Evolutionary conservation across 2,888 invertebrate species (phyloP).

Genomic region (Criorhina ranunculi): DNA sequence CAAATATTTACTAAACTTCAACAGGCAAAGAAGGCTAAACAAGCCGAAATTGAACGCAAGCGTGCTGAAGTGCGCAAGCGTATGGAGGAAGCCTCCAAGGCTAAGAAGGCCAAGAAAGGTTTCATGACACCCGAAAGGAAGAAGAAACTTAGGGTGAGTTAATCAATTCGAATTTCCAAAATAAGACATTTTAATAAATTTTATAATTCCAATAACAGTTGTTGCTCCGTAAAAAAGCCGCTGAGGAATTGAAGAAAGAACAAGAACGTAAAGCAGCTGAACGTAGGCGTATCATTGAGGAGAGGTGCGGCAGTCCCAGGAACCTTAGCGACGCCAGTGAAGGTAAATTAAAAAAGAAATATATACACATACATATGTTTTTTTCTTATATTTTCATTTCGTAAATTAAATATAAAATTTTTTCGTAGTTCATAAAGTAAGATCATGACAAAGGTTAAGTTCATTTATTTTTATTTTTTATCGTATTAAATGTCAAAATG

Average conservation of each 20-base stretch:
- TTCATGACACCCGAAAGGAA: conserved; percentile 99
- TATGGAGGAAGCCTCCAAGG: conserved; percentile 99
- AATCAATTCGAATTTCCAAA: not conserved
- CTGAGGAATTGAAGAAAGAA: conserved; percentile 99
- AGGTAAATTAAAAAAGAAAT: conserved; percentile 89
- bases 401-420: not conserved
- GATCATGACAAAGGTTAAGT: conserved; percentile 42
- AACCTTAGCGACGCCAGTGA: conserved; percentile 96
- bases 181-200: not conserved
- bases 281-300: conserved; percentile 98
- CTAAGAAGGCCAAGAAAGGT: conserved; percentile 99
- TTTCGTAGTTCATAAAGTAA: conserved; percentile 31
- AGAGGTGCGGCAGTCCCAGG: conserved; percentile 96
- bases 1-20: conserved; percentile 25
- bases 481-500: conserved; percentile 30
- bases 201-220: conserved; percentile 86
- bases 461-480: conserved; percentile 17
- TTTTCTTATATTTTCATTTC: conserved; percentile 2
- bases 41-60: conserved; percentile 98
- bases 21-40: conserved; percentile 98
- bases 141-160: conserved; percentile 99
- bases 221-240: conserved; percentile 99
- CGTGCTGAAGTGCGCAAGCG: conserved; percentile 99
- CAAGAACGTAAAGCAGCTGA: conserved; percentile 99
- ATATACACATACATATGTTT: not conserved